phyloP scores from a whole-genome alignment of 1,140 invertebrate genomes.

The Phenacoccus solenopsis region DNA sequence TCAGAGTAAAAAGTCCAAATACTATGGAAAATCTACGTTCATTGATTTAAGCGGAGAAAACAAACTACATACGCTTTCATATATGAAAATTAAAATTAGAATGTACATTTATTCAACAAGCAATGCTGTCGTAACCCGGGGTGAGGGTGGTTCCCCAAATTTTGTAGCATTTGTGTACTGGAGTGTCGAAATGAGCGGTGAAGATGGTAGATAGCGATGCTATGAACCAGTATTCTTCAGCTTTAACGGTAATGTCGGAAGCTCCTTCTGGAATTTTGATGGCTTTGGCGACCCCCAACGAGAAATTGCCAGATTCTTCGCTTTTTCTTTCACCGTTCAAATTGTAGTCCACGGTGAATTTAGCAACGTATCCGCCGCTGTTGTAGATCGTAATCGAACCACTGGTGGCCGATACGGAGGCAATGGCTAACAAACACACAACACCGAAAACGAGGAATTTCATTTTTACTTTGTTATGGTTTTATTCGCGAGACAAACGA shows the following conservation, averaged over 20 bases:
- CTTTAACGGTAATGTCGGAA: not conserved
- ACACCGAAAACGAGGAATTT: too few relatives aligned
- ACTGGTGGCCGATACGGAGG: not conserved
- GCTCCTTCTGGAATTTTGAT: slow-evolving; percentile 10
- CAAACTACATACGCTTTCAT: too few relatives aligned
- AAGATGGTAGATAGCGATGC: not conserved
- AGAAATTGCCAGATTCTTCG: not conserved
- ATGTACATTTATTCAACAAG: too few relatives aligned
- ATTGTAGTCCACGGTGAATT: not conserved
- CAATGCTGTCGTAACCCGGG: not conserved
- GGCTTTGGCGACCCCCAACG: not conserved
- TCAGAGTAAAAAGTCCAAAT: too few relatives aligned
- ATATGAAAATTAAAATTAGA: too few relatives aligned
- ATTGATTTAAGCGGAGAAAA: too few relatives aligned
- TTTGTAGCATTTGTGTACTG: slow-evolving; percentile 7
- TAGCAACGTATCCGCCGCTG: slow-evolving; percentile 1
- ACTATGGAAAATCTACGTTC: too few relatives aligned
- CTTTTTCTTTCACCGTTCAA: not conserved
- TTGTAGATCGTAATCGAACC: not conserved
- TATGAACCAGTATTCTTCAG: slow-evolving; percentile 4
- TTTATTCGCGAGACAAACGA: too few relatives aligned
- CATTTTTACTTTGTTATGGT: too few relatives aligned
- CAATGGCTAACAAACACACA: not conserved
- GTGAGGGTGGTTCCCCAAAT: slow-evolving; percentile 18
- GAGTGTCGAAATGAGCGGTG: not conserved